phyloP scores from a whole-genome alignment of 1,140 invertebrate genomes.

The Euglossa dilemma region DNA sequence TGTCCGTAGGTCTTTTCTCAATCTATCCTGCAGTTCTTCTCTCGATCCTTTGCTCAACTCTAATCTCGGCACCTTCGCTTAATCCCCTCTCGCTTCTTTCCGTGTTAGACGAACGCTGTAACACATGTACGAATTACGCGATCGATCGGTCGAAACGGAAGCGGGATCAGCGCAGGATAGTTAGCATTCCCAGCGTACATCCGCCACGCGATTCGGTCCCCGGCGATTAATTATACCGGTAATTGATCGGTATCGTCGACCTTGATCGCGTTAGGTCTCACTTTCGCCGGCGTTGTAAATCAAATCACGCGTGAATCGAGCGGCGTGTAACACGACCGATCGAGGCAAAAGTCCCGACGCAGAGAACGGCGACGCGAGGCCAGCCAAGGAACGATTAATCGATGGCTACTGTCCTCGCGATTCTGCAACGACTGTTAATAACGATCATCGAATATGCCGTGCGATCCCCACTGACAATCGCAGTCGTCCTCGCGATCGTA shows the following conservation, averaged over 20 bases:
- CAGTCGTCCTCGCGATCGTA: not conserved
- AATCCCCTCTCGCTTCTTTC: too few relatives aligned
- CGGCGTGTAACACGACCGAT: conserved; percentile 15
- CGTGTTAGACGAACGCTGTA: too few relatives aligned
- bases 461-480: not conserved
- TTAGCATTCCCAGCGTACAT: conserved; percentile 17
- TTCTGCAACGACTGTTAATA: not conserved
- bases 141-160: too few relatives aligned
- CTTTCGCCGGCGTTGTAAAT: conserved; percentile 49
- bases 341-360: not conserved
- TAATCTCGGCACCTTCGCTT: too few relatives aligned
- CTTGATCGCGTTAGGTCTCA: conserved; percentile 40
- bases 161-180: not conserved
- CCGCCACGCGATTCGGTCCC: conserved; percentile 5
- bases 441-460: not conserved
- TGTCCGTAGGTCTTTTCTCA: too few relatives aligned
- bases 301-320: conserved; percentile 52
- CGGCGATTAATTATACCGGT: conserved; percentile 28
- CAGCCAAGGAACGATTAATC: not conserved
- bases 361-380: not conserved
- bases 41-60: too few relatives aligned
- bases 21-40: too few relatives aligned
- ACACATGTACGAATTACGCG: not conserved
- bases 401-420: not conserved
- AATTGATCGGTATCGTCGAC: conserved; percentile 49